These are phyloP conservation scores for Etheostoma spectabile DNA, from an alignment of 2,113 vertebrate species.

Conservation along the genomic window DNA sequence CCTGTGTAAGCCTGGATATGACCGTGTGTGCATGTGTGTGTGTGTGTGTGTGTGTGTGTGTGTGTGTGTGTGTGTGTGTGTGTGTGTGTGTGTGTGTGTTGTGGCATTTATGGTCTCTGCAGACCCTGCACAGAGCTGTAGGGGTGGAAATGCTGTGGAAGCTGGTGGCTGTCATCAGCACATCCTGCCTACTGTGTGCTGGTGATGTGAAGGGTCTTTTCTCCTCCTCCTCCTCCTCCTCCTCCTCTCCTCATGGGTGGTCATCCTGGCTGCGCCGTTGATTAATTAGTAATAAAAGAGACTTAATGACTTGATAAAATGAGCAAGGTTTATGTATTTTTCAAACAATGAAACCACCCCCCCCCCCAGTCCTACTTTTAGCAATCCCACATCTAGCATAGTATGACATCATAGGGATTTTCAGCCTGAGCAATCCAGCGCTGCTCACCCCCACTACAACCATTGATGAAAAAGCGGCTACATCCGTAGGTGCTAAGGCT, in stretches of 20 bases:
- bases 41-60: slow-evolving; percentile 16
- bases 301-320: slow-evolving; percentile 5
- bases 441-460: slow-evolving; percentile 69
- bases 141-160: slow-evolving; percentile 69
- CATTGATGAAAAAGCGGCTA: slow-evolving; percentile 78
- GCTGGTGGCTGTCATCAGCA: slow-evolving; percentile 73
- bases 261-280: slow-evolving; percentile 42
- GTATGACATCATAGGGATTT: slow-evolving; percentile 83
- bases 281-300: slow-evolving; percentile 34
- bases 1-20: slow-evolving; percentile 50
- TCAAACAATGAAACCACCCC: slow-evolving; percentile 35
- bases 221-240: slow-evolving; percentile 39
- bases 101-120: slow-evolving; percentile 70
- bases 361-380: slow-evolving; percentile 72
- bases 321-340: slow-evolving; percentile 26
- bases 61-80: slow-evolving; percentile 1
- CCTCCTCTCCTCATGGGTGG: slow-evolving; percentile 39
- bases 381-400: slow-evolving; percentile 70
- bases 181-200: slow-evolving; percentile 68
- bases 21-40: slow-evolving; percentile 10
- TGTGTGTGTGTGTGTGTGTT: slow-evolving; percentile 12
- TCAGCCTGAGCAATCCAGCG: slow-evolving; percentile 68
- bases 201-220: slow-evolving; percentile 54
- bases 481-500: slow-evolving; percentile 52
- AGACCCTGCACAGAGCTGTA: slow-evolving; percentile 59